Evolutionary conservation across 2,797 vertebrate species (phyloP).

Genomic region (Sternarchorhynchus goeldii): DNA sequence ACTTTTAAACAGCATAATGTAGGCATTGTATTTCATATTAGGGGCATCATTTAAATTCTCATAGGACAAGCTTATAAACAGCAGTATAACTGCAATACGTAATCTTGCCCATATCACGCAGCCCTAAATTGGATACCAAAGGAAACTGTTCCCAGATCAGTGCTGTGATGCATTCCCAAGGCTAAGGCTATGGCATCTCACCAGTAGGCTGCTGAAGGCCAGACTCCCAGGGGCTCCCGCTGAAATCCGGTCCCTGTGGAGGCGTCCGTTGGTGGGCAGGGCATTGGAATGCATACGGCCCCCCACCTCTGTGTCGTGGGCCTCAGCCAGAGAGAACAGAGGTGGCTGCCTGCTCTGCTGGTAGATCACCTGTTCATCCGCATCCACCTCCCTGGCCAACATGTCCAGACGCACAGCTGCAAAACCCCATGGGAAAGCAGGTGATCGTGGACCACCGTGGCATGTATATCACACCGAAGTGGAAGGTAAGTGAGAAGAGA

Average conservation of each 20-base stretch:
- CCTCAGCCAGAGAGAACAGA: slow-evolving; percentile 44
- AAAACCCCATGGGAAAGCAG: slow-evolving; percentile 40
- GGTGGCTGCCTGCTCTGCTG: slow-evolving; percentile 58
- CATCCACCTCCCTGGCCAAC: slow-evolving; percentile 74
- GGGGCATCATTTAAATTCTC: too few species aligned
- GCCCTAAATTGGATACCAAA: too few species aligned
- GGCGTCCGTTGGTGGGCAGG: slow-evolving; percentile 64
- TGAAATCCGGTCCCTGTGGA: slow-evolving; percentile 66
- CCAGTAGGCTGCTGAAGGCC: slow-evolving; percentile 91
- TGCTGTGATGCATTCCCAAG: background rate
- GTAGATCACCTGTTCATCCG: slow-evolving; percentile 79
- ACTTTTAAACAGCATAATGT: too few species aligned
- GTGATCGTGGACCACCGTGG: background rate
- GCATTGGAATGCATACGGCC: slow-evolving; percentile 61
- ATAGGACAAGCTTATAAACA: too few species aligned
- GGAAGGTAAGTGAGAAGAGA: slow-evolving; percentile 16
- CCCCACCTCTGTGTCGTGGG: slow-evolving; percentile 29
- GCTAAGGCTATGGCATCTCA: slow-evolving; percentile 65
- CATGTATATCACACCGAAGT: background rate
- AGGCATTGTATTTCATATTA: too few species aligned
- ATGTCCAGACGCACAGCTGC: slow-evolving; percentile 83
- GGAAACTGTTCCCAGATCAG: too few species aligned
- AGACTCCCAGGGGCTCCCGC: slow-evolving; percentile 71
- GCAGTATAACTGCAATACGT: too few species aligned
- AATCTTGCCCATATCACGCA: too few species aligned